A percentile compares a stretch with the other conserved stretches of the same genome.
phyloP scores from a whole-genome alignment of 2,888 invertebrate genomes.

The Amphimallon solstitiale region DNA sequence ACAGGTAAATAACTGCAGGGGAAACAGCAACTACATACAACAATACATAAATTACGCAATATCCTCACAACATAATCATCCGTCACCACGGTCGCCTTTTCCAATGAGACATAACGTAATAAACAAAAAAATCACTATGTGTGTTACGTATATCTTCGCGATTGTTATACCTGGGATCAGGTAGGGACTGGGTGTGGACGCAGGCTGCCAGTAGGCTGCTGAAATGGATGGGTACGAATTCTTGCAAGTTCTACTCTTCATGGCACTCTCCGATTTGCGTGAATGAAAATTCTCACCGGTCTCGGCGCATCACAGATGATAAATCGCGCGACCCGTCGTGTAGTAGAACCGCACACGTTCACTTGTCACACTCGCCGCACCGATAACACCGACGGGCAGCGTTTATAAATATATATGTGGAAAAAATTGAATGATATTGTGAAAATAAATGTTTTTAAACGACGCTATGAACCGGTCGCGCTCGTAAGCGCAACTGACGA shows the following conservation, averaged over 20 bases:
- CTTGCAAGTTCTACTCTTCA: conserved; percentile 59
- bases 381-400: conserved; percentile 38
- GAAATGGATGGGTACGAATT: conserved; percentile 79
- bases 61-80: too few species aligned
- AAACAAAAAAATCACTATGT: background rate
- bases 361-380: background rate
- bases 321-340: conserved; percentile 34
- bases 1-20: too few species aligned
- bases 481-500: conserved; percentile 57
- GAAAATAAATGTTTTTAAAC: conserved; percentile 34
- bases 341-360: conserved; percentile 12
- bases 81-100: too few species aligned
- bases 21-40: too few species aligned
- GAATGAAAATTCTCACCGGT: conserved; percentile 32
- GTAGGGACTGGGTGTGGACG: conserved; percentile 82
- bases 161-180: conserved; percentile 84
- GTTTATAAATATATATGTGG: too few species aligned
- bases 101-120: too few species aligned
- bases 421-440: too few species aligned
- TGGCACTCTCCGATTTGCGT: conserved; percentile 46
- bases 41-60: background rate
- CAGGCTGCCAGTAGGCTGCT: conserved; percentile 86
- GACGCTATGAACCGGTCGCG: conserved; percentile 52
- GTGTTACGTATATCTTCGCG: background rate
- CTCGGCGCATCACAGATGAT: background rate